phyloP scores from a whole-genome alignment of 1,140 invertebrate species.

The Hirudo medicinalis region DNA sequence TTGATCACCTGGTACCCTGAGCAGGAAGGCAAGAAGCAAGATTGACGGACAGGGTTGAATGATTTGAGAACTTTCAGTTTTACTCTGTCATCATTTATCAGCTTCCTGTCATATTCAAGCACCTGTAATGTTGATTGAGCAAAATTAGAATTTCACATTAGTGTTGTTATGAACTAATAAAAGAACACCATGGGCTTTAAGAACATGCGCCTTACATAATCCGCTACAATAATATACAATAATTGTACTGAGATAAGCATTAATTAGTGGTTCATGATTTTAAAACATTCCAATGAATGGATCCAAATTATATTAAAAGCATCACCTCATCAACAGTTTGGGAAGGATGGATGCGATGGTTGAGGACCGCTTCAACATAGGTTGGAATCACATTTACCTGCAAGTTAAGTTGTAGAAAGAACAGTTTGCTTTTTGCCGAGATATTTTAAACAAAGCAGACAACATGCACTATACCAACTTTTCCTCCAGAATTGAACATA shows the following conservation, averaged over 20 bases:
- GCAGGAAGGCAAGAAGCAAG: slow-evolving; percentile 39
- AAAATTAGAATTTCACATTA: background rate
- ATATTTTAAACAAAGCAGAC: background rate
- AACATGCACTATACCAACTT: slow-evolving; percentile 28
- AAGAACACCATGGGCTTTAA: background rate
- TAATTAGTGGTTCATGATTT: background rate
- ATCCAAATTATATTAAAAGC: slow-evolving; percentile 1
- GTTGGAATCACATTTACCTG: slow-evolving; percentile 48
- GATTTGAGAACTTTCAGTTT: slow-evolving; percentile 34
- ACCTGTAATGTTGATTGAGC: slow-evolving; percentile 30
- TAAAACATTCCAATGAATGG: background rate
- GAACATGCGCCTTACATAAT: background rate
- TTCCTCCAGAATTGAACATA: slow-evolving; percentile 45
- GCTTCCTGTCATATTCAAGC: slow-evolving; percentile 41
- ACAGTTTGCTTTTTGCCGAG: background rate
- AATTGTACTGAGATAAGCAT: background rate
- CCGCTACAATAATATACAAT: too few species aligned
- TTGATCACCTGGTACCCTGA: slow-evolving; percentile 44
- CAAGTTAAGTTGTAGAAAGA: background rate
- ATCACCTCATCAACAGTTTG: slow-evolving; percentile 43
- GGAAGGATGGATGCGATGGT: slow-evolving; percentile 48
- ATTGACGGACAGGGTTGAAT: slow-evolving; percentile 41
- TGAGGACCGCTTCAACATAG: slow-evolving; percentile 44
- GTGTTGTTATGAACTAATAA: too few species aligned
- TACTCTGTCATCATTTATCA: slow-evolving; percentile 45